These are phyloP conservation scores for Agonum fuliginosum DNA, from an alignment of 2,888 invertebrate genomes.

Conservation along the genomic window DNA sequence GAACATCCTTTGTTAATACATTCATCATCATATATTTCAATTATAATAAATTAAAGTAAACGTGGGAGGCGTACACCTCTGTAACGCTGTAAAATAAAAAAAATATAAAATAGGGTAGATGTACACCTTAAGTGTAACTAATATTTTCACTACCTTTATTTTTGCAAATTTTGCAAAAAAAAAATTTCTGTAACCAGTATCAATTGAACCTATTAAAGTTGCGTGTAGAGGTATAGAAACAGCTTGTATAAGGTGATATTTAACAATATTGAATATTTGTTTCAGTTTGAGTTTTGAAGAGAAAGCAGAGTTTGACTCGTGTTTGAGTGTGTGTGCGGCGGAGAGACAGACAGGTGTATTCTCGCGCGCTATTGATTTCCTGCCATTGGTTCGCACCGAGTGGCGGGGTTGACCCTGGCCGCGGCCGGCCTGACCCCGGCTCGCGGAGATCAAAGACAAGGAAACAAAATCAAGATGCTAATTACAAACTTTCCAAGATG, in stretches of 20 bases:
- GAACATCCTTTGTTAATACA: too few relatives aligned
- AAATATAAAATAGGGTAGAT: too few relatives aligned
- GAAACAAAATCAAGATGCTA: conserved; percentile 11
- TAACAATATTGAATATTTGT: too few relatives aligned
- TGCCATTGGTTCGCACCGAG: conserved; percentile 55
- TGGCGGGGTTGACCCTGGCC: neutral
- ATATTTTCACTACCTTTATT: neutral
- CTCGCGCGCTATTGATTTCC: conserved; percentile 54
- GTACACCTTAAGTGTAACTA: too few relatives aligned
- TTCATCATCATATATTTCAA: too few relatives aligned
- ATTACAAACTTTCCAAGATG: conserved; percentile 3
- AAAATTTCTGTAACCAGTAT: neutral
- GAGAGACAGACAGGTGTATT: conserved; percentile 54
- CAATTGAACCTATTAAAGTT: neutral
- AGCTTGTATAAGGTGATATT: neutral
- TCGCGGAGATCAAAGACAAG: conserved; percentile 42
- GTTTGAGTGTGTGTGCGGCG: neutral
- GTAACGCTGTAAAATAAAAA: too few relatives aligned
- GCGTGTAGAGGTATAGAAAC: too few relatives aligned
- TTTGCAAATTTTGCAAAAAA: too few relatives aligned
- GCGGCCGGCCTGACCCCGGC: conserved; percentile 52
- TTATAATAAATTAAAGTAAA: too few relatives aligned
- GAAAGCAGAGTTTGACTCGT: neutral
- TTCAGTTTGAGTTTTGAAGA: too few relatives aligned
- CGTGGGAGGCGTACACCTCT: too few relatives aligned